phyloP scores from a whole-genome alignment of 2,797 vertebrate species.

The Podarcis siculus region DNA sequence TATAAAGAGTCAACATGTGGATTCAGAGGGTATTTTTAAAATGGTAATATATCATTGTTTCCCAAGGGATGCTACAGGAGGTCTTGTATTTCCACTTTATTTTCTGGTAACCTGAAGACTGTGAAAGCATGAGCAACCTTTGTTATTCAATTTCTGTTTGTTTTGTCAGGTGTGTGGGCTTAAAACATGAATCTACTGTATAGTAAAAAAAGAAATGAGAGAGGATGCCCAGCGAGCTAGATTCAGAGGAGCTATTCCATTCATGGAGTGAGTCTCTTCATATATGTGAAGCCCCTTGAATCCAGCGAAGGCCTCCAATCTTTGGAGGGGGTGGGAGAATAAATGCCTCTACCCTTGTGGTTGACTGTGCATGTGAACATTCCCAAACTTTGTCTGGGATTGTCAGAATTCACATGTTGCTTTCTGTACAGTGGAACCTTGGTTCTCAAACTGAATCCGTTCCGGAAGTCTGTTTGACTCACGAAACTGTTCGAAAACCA shows the following conservation, averaged over 20 bases:
- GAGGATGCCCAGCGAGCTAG: neutral
- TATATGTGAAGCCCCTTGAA: neutral
- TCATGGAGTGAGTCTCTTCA: neutral
- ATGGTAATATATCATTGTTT: constrained; percentile 30
- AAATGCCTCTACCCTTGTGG: neutral
- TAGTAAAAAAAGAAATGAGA: neutral
- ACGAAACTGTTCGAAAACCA: no score
- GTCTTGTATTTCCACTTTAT: neutral
- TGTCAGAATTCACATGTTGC: neutral
- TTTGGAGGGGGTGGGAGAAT: neutral
- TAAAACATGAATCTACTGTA: neutral
- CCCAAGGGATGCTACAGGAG: neutral
- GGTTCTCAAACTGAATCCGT: no score
- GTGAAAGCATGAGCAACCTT: neutral
- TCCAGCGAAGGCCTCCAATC: neutral
- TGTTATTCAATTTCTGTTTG: neutral
- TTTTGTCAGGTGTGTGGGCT: neutral
- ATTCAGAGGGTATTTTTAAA: constrained; percentile 16
- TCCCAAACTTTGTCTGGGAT: no score
- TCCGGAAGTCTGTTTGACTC: no score
- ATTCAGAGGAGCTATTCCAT: neutral
- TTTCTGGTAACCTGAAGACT: constrained; percentile 5
- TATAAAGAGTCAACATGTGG: constrained; percentile 33
- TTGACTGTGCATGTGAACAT: neutral
- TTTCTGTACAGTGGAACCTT: no score